A percentile compares a stretch with the other conserved stretches of the same genome.
Evolutionary conservation across 2,797 vertebrate genomes (phyloP).

Genomic region (Cyprinodon diabolis): DNA sequence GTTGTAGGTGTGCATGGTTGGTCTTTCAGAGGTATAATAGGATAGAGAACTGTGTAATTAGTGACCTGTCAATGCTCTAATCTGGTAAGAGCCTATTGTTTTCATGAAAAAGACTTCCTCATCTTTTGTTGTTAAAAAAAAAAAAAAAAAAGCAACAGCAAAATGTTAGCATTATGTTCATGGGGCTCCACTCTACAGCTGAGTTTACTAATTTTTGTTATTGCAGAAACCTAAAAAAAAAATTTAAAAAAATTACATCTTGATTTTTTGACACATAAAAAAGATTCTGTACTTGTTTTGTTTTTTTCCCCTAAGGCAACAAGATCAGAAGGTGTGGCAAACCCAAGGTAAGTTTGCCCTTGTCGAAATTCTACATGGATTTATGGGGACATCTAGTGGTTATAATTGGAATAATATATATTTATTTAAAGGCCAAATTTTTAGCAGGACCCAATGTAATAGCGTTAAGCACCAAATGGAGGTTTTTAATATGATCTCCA

Average conservation of each 20-base stretch:
- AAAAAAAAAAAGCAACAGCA: neutral
- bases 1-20: neutral
- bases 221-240: neutral
- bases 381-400: slow-evolving; percentile 53
- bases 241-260: neutral
- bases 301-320: slow-evolving; percentile 65
- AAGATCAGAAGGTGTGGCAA: slow-evolving; percentile 71
- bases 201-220: neutral
- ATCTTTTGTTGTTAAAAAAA: neutral
- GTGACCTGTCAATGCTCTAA: neutral
- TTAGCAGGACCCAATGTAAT: neutral
- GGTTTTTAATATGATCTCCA: neutral
- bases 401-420: neutral
- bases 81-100: neutral
- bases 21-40: slow-evolving; percentile 6
- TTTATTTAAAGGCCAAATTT: neutral
- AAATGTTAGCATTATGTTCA: neutral
- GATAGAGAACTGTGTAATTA: neutral
- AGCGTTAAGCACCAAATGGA: neutral
- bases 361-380: neutral
- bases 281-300: neutral
- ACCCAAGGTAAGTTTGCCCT: slow-evolving; percentile 55
- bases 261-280: neutral
- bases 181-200: neutral
- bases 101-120: slow-evolving; percentile 1